Evolutionary conservation across 92 coral and sea anemone species (phyloP), one percentile per base, ranked within the genome.

Genomic region (Porites rus): DNA sequence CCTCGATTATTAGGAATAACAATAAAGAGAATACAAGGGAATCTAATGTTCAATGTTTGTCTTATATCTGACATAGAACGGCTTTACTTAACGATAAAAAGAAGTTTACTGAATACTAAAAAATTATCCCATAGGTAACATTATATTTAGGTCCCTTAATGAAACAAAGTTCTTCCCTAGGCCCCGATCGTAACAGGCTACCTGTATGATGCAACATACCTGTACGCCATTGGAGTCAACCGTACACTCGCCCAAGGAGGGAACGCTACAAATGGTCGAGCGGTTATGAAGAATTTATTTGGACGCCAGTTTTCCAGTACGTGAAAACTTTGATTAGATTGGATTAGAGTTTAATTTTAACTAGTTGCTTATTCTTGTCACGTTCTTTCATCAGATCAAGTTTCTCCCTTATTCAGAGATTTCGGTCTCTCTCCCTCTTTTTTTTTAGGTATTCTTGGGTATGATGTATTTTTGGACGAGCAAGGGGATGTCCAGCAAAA

Each of bases 201-300:
- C 69, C 87, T 97, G 50, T 90, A 97, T 74, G 99, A 97, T 62
- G 99, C 99, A 1, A 92, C 94, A 6, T 88, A 88, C 69, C 90
- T 92, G 66, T 97, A 97, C 86, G 99, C 97, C 13, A 65, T 93
- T 66, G 98, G 97, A 70, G 74, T 97, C 0, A 94, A 97, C 76
- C 89, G 78, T 69, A 93, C 98, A 4, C 66, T 97, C 7, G 77
- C 93, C 11, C 67, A 77, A 6, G 94, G 94, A 0, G 74, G 83
- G 12, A 84, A 87, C 71, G 87, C 85, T 51, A 88, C 88, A 54
- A 85, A 97, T 21, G 99, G 99, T 12, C 73, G 61, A 63, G 43
- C 75, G 64, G 79, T 97, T 6, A 79, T 93, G 81, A 83, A 86
- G 60, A 92, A 89, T 17, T 69, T 97, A 19, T 88, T 90, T 70